phyloP scores from a whole-genome alignment of 2,113 vertebrate species.

The Rostratula benghalensis region DNA sequence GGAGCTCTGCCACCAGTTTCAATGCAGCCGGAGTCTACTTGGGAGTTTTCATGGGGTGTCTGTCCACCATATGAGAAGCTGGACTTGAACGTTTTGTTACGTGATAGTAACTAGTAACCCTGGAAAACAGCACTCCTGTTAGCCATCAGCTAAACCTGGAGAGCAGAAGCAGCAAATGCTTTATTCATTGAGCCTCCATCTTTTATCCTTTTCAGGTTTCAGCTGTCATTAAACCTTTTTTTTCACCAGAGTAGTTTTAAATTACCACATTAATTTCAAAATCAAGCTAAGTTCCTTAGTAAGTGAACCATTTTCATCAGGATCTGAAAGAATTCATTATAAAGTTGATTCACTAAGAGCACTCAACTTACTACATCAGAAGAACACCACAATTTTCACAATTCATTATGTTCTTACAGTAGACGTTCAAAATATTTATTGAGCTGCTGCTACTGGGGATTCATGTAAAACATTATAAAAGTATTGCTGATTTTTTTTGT shows the following conservation, averaged over 20 bases:
- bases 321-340: constrained; percentile 75
- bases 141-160: background rate
- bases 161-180: background rate
- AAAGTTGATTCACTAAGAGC: constrained; percentile 74
- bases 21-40: background rate
- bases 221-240: constrained; percentile 52
- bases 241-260: constrained; percentile 71
- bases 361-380: constrained; percentile 67
- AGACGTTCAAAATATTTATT: constrained; percentile 21
- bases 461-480: background rate
- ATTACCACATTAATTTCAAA: constrained; percentile 78
- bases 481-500: background rate
- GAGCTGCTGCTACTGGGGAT: background rate
- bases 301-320: constrained; percentile 71
- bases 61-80: background rate
- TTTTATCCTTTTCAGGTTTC: constrained; percentile 41
- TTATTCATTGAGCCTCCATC: background rate
- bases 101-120: background rate
- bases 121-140: background rate
- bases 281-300: constrained; percentile 69
- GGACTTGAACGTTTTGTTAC: background rate
- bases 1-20: background rate
- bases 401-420: constrained; percentile 40
- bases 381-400: constrained; percentile 69
- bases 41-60: background rate